Conservation (phyloP, 2,113 vertebrate genomes). For the Sitta europaea region DNA sequence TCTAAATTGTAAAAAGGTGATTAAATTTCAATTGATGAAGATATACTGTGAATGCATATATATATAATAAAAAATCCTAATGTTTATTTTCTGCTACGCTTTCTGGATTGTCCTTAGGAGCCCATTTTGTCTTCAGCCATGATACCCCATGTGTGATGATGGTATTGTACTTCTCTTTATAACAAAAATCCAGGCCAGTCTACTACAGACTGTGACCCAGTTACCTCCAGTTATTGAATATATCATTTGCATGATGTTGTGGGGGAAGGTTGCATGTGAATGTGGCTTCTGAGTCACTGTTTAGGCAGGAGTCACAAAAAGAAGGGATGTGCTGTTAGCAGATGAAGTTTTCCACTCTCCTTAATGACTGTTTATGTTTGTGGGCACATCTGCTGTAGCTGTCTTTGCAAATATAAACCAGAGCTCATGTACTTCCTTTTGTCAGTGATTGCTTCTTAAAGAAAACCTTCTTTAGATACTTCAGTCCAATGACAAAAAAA, state of each 20-base stretch:
- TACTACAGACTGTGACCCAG: not conserved
- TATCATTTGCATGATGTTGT: not conserved
- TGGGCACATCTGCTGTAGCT: not conserved
- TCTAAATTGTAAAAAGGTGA: constrained; percentile 74
- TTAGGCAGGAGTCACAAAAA: not conserved
- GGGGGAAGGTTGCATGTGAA: not conserved
- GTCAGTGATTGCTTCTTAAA: not conserved
- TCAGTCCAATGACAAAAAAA: constrained; percentile 12
- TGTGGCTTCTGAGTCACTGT: not conserved
- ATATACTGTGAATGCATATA: constrained; percentile 49
- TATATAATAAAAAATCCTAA: constrained; percentile 50
- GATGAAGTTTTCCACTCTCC: not conserved
- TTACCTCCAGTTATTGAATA: not conserved
- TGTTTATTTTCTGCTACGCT: constrained; percentile 52
- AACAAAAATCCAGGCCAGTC: not conserved
- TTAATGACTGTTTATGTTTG: not conserved
- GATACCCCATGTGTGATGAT: not conserved
- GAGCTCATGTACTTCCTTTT: not conserved
- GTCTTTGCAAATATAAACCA: not conserved
- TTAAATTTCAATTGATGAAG: constrained; percentile 70
- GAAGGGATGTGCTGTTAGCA: not conserved
- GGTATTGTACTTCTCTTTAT: not conserved
- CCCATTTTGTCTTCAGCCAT: not conserved
- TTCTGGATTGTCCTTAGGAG: constrained; percentile 17
- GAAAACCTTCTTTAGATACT: constrained; percentile 15